Conservation (phyloP, 2,888 invertebrate genomes). For the Pyralis farinalis region DNA sequence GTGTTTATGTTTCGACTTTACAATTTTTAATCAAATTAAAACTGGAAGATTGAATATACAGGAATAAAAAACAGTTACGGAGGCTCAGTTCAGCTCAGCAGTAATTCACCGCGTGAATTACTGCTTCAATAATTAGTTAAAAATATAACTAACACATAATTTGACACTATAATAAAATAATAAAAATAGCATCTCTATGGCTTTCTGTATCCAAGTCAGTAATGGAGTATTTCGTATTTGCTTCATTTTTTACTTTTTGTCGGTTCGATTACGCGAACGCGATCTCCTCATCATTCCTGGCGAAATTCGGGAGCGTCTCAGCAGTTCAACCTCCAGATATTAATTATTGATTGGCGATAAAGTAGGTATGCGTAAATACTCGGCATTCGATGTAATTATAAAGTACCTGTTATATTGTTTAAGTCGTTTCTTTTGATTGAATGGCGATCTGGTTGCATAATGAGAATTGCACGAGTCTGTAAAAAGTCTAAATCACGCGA, state of each 20-base stretch:
- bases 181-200: conserved; percentile 45
- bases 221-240: conserved; percentile 81
- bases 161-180: too few relatives aligned
- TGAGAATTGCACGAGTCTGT: neutral
- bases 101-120: too few relatives aligned
- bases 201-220: conserved; percentile 44
- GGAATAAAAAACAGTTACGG: too few relatives aligned
- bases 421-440: conserved; percentile 1
- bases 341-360: conserved; percentile 80
- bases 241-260: conserved; percentile 79
- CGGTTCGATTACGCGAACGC: conserved; percentile 79
- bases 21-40: too few relatives aligned
- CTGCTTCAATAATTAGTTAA: too few relatives aligned
- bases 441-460: neutral
- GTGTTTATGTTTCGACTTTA: too few relatives aligned
- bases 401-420: conserved; percentile 6
- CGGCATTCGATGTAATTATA: conserved; percentile 48
- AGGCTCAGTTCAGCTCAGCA: too few relatives aligned
- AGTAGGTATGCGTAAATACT: conserved; percentile 66
- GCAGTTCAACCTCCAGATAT: conserved; percentile 71
- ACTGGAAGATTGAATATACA: too few relatives aligned
- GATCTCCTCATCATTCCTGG: conserved; percentile 74
- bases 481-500: neutral
- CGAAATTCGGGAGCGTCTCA: conserved; percentile 80
- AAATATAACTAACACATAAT: too few relatives aligned